phyloP scores from a whole-genome alignment of 2,888 invertebrate genomes.

The Pandemis cinnamomeana region DNA sequence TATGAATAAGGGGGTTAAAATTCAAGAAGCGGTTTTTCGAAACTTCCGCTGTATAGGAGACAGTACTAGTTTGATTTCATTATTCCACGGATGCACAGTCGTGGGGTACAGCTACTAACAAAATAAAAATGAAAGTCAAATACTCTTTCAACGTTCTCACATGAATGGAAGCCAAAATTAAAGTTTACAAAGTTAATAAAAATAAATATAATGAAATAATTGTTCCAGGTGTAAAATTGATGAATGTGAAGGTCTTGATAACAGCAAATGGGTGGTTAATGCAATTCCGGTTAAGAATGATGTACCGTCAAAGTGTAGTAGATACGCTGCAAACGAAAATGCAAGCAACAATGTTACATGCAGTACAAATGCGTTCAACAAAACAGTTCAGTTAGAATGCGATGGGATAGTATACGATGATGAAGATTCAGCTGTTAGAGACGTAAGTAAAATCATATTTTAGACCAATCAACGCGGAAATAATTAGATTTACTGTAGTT shows the following conservation, averaged over 20 bases:
- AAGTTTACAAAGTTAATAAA: not conserved
- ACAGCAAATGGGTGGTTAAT: constrained; percentile 79
- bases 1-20: no score
- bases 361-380: constrained; percentile 66
- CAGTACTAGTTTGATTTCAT: no score
- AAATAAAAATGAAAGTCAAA: no score
- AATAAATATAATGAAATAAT: constrained; percentile 31
- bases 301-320: constrained; percentile 74
- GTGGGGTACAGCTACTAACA: no score
- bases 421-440: constrained; percentile 86
- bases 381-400: constrained; percentile 66
- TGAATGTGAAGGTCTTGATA: constrained; percentile 61
- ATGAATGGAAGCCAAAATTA: no score
- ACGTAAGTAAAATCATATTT: constrained; percentile 77
- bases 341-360: constrained; percentile 60
- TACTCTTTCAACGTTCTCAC: not conserved
- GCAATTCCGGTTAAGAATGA: constrained; percentile 81
- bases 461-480: no score
- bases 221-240: constrained; percentile 71
- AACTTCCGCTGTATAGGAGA: no score
- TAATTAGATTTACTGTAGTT: no score
- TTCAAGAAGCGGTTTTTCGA: no score
- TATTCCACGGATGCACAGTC: no score
- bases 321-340: constrained; percentile 55
- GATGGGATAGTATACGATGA: constrained; percentile 81